Conservation (phyloP, 1,140 invertebrate species). For the Brachionus calyciflorus region DNA sequence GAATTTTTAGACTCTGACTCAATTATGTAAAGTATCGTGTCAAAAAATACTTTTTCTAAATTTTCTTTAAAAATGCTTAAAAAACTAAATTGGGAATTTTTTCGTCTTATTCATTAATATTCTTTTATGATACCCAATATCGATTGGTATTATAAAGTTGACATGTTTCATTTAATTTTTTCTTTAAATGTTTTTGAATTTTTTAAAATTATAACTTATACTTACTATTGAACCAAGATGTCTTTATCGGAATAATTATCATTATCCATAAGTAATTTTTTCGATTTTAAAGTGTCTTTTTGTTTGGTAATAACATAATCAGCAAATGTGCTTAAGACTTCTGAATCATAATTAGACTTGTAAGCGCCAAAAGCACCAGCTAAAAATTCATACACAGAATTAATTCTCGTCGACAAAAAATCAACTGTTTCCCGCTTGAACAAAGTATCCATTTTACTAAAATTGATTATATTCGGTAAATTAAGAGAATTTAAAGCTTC, state of each 20-base stretch:
- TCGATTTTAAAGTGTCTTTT: background rate
- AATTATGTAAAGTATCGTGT: too few relatives aligned
- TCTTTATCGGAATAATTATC: slow-evolving; percentile 37
- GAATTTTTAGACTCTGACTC: too few relatives aligned
- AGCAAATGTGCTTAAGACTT: slow-evolving; percentile 28
- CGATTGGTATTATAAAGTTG: too few relatives aligned
- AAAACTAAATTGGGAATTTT: too few relatives aligned
- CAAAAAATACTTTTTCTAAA: too few relatives aligned
- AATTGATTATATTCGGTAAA: slow-evolving; percentile 12
- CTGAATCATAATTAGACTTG: background rate
- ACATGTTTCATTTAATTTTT: too few relatives aligned
- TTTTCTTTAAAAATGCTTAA: too few relatives aligned
- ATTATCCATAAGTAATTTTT: background rate
- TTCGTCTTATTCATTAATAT: too few relatives aligned
- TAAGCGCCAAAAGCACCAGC: background rate
- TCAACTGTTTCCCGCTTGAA: background rate
- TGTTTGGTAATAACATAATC: slow-evolving; percentile 38
- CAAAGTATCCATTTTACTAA: background rate
- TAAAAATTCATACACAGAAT: slow-evolving; percentile 31
- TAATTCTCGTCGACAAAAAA: background rate
- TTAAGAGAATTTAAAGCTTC: slow-evolving; percentile 2
- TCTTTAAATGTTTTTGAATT: too few relatives aligned
- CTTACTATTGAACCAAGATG: slow-evolving; percentile 41
- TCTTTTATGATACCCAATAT: too few relatives aligned
- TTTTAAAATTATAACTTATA: too few relatives aligned